Evolutionary conservation across 2,888 invertebrate genomes (phyloP).

Genomic region (Dryococelus australis): DNA sequence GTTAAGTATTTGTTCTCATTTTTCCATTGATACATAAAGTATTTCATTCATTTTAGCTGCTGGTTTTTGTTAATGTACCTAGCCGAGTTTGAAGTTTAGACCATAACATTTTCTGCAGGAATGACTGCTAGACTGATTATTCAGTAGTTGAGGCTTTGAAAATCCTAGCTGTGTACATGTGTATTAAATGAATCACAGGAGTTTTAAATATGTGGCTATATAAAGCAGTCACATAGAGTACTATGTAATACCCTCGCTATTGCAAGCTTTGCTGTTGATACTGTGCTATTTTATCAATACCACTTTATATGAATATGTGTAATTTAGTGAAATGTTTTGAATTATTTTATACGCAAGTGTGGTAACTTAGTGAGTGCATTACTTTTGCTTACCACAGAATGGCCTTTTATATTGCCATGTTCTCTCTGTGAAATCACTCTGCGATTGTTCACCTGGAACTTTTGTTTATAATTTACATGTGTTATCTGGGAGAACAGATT

Average conservation of each 20-base stretch:
- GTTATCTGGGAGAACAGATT: background rate
- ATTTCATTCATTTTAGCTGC: no score
- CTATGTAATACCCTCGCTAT: background rate
- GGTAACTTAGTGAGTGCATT: background rate
- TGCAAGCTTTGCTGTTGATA: background rate
- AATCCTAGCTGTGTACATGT: background rate
- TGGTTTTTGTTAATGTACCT: no score
- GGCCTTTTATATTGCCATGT: background rate
- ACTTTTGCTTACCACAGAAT: background rate
- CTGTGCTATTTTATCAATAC: background rate
- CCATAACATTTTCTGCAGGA: slow-evolving; percentile 1
- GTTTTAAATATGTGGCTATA: background rate
- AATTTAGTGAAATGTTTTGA: background rate
- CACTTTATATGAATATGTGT: background rate
- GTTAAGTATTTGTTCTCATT: background rate
- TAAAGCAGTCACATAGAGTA: background rate
- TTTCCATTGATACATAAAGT: background rate
- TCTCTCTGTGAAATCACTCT: background rate
- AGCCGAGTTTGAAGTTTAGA: background rate
- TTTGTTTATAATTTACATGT: background rate
- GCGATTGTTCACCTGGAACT: background rate
- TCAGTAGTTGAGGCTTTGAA: background rate
- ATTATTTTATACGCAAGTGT: background rate
- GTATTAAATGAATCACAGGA: background rate
- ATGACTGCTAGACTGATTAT: slow-evolving; percentile 9